Evolutionary conservation across 2,888 invertebrate species (phyloP), one percentile per base, ranked within the genome.

Genomic region (Aleiodes leptofemur): DNA sequence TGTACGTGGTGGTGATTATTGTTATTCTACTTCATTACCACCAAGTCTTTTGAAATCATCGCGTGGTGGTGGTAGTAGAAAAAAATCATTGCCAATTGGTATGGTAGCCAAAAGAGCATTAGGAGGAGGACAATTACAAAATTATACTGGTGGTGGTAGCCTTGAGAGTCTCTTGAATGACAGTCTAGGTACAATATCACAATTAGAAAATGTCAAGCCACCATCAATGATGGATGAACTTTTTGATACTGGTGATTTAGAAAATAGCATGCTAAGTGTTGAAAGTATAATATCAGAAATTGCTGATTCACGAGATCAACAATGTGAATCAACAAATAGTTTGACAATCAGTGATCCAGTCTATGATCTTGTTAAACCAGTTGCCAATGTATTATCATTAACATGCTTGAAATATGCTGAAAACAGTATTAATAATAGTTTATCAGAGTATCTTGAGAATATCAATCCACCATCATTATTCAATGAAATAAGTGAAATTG

Each of bases 221-320:
- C 96, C 97, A 0, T 95, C 96, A 0, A 92, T 94, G 79, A 94
- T 96, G 94, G 95, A 95, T 75, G 88, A 94, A 5, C 83, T 92
- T 5, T 80, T 86, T 0, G 88, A 89, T 59, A 83, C 79, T 5
- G 87, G 83, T 1, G 96, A 97, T 82, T 93, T 95, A 92, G 95
- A 95, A 80, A 93, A 94, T 78, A 96, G 96, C 79, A 95, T 96
- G 94, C 90, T 95, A 13, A 96, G 96, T 73, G 95, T 96, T 0
- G 94, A 95, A 0, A 96, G 96, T 86, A 94, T 96, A 75, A 94
- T 94, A 34, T 96, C 95, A 0, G 96, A 96, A 89, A 92, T 94
- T 4, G 94, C 92, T 0, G 95, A 95, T 74, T 81, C 90, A 0
- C 90, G 90, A 75, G 90, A 90, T 56, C 90, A 89, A 29, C 85